Percentiles rank a stretch among this genome's conserved stretches.
Evolutionary conservation across 2,113 vertebrate genomes (phyloP).

Genomic region (Perca schrenkii): DNA sequence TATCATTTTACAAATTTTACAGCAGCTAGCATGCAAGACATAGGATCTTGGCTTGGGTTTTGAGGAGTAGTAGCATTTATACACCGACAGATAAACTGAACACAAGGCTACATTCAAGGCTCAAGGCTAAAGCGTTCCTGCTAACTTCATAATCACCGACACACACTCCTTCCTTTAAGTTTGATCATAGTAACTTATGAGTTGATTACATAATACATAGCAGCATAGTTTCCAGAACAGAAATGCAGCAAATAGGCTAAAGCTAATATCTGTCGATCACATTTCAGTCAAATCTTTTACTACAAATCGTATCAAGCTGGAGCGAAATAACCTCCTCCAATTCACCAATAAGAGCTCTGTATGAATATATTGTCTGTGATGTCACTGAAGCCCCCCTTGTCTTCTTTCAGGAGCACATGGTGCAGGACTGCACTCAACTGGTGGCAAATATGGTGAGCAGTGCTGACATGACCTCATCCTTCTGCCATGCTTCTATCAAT

Average conservation of each 20-base stretch:
- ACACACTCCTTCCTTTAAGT: neutral
- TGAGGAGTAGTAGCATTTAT: too few species aligned
- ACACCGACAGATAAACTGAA: too few species aligned
- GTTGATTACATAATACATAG: neutral
- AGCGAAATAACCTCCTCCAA: neutral
- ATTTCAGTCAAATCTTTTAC: neutral
- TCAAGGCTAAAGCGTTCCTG: too few species aligned
- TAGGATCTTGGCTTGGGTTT: too few species aligned
- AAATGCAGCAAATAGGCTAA: neutral
- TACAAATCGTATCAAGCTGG: neutral
- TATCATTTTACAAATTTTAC: too few species aligned
- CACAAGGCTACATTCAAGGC: too few species aligned
- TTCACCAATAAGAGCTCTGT: neutral
- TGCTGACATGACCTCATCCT: conserved; percentile 12
- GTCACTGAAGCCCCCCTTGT: conserved; percentile 12
- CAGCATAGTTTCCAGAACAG: neutral
- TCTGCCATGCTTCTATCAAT: conserved; percentile 16
- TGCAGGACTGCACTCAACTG: conserved; percentile 72
- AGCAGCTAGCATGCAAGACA: too few species aligned
- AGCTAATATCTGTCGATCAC: neutral
- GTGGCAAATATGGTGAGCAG: conserved; percentile 76
- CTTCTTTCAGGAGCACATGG: conserved; percentile 68
- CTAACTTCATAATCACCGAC: too few species aligned
- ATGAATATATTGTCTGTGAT: neutral
- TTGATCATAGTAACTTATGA: neutral